These are phyloP conservation scores for Enteromius unitaeniatus DNA, from an alignment of 2,797 vertebrate species.

Conservation along the genomic window DNA sequence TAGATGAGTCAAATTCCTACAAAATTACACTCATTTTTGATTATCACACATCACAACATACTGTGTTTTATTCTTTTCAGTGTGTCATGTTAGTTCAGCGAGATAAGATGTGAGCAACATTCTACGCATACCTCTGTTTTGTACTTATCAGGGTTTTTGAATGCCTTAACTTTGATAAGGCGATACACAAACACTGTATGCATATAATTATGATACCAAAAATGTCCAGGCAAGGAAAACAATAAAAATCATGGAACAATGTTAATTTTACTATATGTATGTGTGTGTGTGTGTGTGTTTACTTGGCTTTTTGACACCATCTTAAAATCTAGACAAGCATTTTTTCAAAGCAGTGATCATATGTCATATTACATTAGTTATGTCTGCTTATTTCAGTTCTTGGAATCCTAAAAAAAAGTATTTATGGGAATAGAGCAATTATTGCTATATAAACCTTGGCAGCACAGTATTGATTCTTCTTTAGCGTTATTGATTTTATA, in stretches of 20 bases:
- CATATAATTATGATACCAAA: not conserved
- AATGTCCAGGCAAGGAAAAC: not conserved
- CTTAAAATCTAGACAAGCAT: not conserved
- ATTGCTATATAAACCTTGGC: slow-evolving; percentile 14
- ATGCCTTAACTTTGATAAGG: slow-evolving; percentile 6
- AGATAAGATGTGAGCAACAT: slow-evolving; percentile 15
- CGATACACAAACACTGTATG: not conserved
- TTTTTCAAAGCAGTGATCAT: not conserved
- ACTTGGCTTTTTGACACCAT: not conserved
- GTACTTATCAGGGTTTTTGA: slow-evolving; percentile 11
- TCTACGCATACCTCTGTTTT: slow-evolving; percentile 2
- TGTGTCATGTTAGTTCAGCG: not conserved
- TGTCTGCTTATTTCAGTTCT: slow-evolving; percentile 9
- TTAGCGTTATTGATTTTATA: slow-evolving; percentile 13
- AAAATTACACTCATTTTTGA: not conserved
- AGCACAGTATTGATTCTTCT: slow-evolving; percentile 28
- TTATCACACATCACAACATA: not conserved
- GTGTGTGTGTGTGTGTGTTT: not conserved
- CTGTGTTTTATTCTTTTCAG: not conserved
- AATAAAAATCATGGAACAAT: not conserved
- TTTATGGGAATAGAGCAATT: slow-evolving; percentile 25
- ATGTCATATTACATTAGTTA: slow-evolving; percentile 9
- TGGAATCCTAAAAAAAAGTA: slow-evolving; percentile 31
- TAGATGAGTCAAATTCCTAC: not conserved
- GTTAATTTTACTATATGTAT: not conserved